Percentiles rank a stretch among this genome's conserved stretches.
These are phyloP conservation scores for Zele albiditarsus DNA, from an alignment of 2,888 invertebrate species.

Conservation along the genomic window DNA sequence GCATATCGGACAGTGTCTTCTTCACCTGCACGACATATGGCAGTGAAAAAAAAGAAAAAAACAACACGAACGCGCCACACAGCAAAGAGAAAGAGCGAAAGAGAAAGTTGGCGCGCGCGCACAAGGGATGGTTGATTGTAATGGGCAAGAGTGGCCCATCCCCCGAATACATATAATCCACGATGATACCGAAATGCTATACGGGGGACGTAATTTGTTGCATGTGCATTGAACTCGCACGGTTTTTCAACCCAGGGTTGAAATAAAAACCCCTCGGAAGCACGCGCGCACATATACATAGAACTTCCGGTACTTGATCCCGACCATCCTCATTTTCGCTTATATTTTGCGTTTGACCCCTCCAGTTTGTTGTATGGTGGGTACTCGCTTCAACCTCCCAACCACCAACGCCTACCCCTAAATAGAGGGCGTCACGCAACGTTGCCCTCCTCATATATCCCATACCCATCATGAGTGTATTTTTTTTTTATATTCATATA, in stretches of 20 bases:
- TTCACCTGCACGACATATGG: conserved; percentile 70
- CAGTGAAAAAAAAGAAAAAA: conserved; percentile 41
- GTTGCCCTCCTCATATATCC: conserved; percentile 3
- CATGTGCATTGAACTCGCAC: conserved; percentile 52
- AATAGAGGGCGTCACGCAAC: conserved; percentile 35
- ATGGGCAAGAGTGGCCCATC: conserved; percentile 45
- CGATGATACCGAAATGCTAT: not conserved
- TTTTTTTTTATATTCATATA: not conserved
- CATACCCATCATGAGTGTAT: not conserved
- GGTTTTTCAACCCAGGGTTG: conserved; percentile 27
- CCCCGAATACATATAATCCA: not conserved
- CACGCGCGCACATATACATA: conserved; percentile 47
- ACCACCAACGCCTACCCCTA: conserved; percentile 9
- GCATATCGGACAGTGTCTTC: conserved; percentile 55
- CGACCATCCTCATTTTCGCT: conserved; percentile 44
- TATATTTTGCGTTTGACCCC: conserved; percentile 8
- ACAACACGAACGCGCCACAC: not conserved
- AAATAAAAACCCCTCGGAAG: conserved; percentile 50
- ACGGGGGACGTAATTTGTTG: conserved; percentile 62
- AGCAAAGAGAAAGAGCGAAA: not conserved
- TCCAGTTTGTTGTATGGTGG: not conserved
- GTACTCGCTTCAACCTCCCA: not conserved
- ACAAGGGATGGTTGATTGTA: conserved; percentile 57
- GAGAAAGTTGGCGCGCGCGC: not conserved
- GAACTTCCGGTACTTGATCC: conserved; percentile 69